phyloP scores from a whole-genome alignment of 2,888 invertebrate genomes.

The Cistogaster globosa region DNA sequence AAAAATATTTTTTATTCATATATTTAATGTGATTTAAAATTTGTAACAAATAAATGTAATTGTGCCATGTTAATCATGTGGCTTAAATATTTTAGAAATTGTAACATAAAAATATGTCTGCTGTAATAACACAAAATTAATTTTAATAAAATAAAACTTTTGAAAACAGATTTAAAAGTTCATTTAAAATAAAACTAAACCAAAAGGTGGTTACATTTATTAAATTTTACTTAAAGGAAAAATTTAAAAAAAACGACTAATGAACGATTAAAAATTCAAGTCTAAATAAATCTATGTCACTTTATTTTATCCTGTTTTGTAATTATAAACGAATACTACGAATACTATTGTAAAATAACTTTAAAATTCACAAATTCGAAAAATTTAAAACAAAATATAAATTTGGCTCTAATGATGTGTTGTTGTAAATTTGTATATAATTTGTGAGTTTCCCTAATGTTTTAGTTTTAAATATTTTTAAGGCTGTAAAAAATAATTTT shows the following conservation, averaged over 20 bases:
- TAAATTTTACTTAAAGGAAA: constrained; percentile 25
- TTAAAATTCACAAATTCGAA: background rate
- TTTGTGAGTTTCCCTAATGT: constrained; percentile 3
- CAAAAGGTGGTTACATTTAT: constrained; percentile 53
- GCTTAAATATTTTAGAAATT: constrained; percentile 52
- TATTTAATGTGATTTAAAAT: constrained; percentile 59
- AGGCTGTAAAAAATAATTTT: constrained; percentile 58
- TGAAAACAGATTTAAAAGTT: background rate
- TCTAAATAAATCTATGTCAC: constrained; percentile 68
- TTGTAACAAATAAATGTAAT: constrained; percentile 47
- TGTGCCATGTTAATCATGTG: constrained; percentile 65
- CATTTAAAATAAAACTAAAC: constrained; percentile 30
- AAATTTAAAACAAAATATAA: too few relatives aligned
- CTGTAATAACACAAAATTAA: constrained; percentile 49
- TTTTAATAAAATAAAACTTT: background rate
- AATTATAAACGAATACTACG: constrained; percentile 38
- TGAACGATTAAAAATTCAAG: constrained; percentile 48
- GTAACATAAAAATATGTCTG: constrained; percentile 24
- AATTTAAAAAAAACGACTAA: constrained; percentile 6
- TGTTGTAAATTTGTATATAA: background rate
- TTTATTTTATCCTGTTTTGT: constrained; percentile 45
- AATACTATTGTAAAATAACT: constrained; percentile 15
- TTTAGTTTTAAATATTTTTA: constrained; percentile 41
- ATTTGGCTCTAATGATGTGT: background rate
- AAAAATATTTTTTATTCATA: background rate